Evolutionary conservation across 2,113 vertebrate species (phyloP).

Genomic region (Galbula dea): DNA sequence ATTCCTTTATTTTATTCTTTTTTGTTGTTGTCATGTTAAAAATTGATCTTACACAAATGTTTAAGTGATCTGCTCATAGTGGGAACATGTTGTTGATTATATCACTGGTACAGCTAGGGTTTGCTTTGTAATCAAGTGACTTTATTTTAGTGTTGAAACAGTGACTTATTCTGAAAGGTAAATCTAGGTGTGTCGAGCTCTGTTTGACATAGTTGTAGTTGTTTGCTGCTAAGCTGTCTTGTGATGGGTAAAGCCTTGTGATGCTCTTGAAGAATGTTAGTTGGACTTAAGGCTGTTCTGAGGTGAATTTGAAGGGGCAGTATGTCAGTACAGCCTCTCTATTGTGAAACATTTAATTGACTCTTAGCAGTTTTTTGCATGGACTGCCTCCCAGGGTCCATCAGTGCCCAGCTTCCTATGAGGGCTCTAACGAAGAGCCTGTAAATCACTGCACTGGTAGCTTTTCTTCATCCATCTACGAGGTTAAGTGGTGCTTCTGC

Average conservation of each 20-base stretch:
- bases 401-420: neutral
- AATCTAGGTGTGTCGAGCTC: neutral
- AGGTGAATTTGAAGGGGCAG: neutral
- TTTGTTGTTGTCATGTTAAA: neutral
- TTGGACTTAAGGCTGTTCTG: neutral
- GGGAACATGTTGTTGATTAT: neutral
- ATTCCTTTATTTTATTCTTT: neutral
- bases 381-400: no score
- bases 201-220: neutral
- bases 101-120: neutral
- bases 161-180: neutral
- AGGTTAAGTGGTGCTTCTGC: neutral
- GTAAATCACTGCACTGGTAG: neutral
- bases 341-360: neutral
- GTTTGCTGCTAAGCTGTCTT: neutral
- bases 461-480: neutral
- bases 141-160: neutral
- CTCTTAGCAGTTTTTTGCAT: neutral
- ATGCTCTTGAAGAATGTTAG: neutral
- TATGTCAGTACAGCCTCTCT: neutral
- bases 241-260: neutral
- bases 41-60: neutral
- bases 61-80: neutral
- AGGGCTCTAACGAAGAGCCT: neutral
- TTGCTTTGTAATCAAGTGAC: fast-evolving